These are phyloP conservation scores for Balearica regulorum DNA, from an alignment of 2,797 vertebrate genomes.

Conservation along the genomic window DNA sequence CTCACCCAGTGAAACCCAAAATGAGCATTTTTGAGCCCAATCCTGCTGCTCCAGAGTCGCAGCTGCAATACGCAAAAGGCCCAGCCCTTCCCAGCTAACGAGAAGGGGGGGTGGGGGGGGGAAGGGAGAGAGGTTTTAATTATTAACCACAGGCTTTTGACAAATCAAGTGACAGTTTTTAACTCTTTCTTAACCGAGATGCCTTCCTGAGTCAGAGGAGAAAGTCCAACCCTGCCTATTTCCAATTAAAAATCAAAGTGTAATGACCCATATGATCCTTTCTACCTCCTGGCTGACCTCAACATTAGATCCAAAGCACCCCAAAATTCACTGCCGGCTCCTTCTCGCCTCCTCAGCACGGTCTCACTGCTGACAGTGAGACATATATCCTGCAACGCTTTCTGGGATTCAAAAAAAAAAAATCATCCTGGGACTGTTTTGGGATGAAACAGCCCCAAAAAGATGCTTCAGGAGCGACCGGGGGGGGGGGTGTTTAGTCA, in stretches of 20 bases:
- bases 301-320: neutral
- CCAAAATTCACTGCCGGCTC: neutral
- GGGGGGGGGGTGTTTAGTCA: neutral
- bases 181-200: neutral
- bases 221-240: neutral
- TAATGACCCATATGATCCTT: rapidly evolving
- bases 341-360: neutral
- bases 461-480: too few relatives aligned
- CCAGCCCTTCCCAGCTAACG: neutral
- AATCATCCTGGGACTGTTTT: neutral
- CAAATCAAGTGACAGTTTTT: neutral
- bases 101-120: neutral
- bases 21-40: neutral
- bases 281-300: too few relatives aligned
- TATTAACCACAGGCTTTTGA: neutral
- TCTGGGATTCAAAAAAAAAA: too few relatives aligned
- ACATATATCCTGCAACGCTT: neutral
- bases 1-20: neutral
- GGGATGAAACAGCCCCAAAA: neutral
- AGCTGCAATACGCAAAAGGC: neutral
- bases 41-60: neutral
- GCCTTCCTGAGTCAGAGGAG: rapidly evolving
- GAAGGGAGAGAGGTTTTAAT: neutral
- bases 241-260: neutral
- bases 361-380: too few relatives aligned